Conservation (phyloP, 2,797 vertebrate genomes). For the Mus spretus region DNA sequence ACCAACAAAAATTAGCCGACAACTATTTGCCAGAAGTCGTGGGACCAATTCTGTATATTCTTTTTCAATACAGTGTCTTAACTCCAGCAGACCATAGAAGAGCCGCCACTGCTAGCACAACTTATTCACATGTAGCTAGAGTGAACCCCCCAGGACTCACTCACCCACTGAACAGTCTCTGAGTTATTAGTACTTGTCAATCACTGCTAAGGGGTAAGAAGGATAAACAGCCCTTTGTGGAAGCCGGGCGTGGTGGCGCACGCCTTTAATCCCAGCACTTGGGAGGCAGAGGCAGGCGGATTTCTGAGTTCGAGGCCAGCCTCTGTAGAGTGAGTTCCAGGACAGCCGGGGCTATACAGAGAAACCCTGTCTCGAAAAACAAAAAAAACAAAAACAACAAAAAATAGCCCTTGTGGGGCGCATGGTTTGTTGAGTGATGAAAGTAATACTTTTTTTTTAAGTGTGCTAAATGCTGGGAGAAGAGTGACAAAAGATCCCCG, state of each 20-base stretch:
- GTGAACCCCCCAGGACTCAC: background rate
- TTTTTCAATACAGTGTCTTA: background rate
- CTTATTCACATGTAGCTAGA: background rate
- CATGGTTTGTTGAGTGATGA: constrained; percentile 10
- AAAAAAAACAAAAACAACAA: too few species aligned
- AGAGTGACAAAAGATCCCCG: background rate
- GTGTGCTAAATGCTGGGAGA: background rate
- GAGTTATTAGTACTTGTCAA: background rate
- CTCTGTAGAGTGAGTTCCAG: too few species aligned
- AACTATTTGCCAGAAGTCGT: background rate
- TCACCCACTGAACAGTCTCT: background rate
- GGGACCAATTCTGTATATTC: background rate
- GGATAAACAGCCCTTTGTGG: background rate
- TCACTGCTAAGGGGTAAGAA: constrained; percentile 19
- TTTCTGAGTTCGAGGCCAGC: too few species aligned
- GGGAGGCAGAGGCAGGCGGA: too few species aligned
- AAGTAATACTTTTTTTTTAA: background rate
- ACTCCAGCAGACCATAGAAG: background rate
- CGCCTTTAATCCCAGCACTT: too few species aligned
- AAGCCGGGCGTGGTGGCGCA: background rate
- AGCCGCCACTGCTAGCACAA: background rate
- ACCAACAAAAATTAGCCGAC: constrained; percentile 3
- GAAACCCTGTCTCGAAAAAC: too few species aligned
- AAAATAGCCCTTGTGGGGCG: background rate
- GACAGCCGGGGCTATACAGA: too few species aligned